phyloP scores from a whole-genome alignment of 2,888 invertebrate genomes.

The Timema podura region DNA sequence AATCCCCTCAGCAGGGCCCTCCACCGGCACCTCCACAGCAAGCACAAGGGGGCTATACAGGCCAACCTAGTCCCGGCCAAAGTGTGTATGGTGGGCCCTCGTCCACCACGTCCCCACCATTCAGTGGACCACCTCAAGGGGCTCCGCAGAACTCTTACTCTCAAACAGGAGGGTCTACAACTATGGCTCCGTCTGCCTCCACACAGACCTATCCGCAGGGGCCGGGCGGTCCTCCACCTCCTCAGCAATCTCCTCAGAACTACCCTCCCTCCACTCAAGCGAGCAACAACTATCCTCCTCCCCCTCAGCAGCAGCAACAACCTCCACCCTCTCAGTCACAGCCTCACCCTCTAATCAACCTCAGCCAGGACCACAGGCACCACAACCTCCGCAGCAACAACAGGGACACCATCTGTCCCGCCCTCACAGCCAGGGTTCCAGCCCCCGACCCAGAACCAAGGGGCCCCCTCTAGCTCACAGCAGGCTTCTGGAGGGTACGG shows the following conservation, averaged over 20 bases:
- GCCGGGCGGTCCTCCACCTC: constrained; percentile 27
- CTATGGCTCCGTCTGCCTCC: constrained; percentile 47
- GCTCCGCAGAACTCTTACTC: constrained; percentile 37
- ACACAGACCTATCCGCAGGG: constrained; percentile 60
- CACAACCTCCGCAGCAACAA: constrained; percentile 34
- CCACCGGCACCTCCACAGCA: constrained; percentile 44
- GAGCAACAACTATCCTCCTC: constrained; percentile 33
- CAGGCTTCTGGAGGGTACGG: constrained; percentile 30
- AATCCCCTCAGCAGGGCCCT: constrained; percentile 26
- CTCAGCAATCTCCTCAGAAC: constrained; percentile 28
- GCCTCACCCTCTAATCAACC: constrained; percentile 30
- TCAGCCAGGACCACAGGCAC: constrained; percentile 41
- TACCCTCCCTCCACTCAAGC: constrained; percentile 60
- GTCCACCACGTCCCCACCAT: constrained; percentile 44
- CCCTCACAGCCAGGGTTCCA: constrained; percentile 28
- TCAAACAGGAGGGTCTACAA: constrained; percentile 38
- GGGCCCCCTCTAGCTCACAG: constrained; percentile 16
- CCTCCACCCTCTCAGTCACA: constrained; percentile 19
- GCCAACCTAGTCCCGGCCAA: constrained; percentile 53
- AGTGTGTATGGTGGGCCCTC: constrained; percentile 42
- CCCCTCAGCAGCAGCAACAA: constrained; percentile 15
- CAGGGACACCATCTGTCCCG: constrained; percentile 44
- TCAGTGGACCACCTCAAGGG: constrained; percentile 34
- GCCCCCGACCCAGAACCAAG: constrained; percentile 24
- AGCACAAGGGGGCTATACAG: constrained; percentile 48